Percentiles rank a stretch among this genome's conserved stretches.
phyloP scores from a whole-genome alignment of 1,140 invertebrate species.

The Aporrectodea caliginosa region DNA sequence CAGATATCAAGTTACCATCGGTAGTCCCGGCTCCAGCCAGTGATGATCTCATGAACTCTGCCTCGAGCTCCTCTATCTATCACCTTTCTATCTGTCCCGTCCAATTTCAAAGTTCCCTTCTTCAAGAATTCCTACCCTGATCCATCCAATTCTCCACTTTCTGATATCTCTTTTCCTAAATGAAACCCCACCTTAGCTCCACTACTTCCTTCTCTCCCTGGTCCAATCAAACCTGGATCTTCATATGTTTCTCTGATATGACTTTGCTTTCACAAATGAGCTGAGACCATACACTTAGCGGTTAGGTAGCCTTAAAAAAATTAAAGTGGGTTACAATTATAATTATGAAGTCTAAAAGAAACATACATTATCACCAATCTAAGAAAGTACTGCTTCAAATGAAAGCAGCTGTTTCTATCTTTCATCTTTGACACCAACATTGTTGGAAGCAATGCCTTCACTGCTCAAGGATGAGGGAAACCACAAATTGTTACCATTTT shows the following conservation, averaged over 20 bases:
- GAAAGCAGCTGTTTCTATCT: too few relatives aligned
- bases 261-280: not conserved
- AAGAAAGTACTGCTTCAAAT: not conserved
- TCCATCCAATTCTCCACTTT: too few relatives aligned
- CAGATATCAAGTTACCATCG: too few relatives aligned
- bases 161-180: too few relatives aligned
- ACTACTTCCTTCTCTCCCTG: not conserved
- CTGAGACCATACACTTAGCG: not conserved
- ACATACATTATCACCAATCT: not conserved
- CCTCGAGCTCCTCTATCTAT: too few relatives aligned
- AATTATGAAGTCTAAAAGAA: not conserved
- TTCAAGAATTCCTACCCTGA: too few relatives aligned
- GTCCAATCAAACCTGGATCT: not conserved
- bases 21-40: too few relatives aligned
- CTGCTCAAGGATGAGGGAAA: not conserved
- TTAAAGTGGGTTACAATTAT: not conserved
- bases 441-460: not conserved
- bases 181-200: too few relatives aligned
- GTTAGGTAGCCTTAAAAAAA: not conserved
- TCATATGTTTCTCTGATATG: too few relatives aligned
- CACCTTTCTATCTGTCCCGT: too few relatives aligned
- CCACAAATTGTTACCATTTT: not conserved
- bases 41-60: too few relatives aligned
- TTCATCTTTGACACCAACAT: not conserved
- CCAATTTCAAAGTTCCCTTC: too few relatives aligned